Base-by-base conservation (phyloP, 2,797 vertebrate genomes). In the Neoniphon sammara region DNA sequence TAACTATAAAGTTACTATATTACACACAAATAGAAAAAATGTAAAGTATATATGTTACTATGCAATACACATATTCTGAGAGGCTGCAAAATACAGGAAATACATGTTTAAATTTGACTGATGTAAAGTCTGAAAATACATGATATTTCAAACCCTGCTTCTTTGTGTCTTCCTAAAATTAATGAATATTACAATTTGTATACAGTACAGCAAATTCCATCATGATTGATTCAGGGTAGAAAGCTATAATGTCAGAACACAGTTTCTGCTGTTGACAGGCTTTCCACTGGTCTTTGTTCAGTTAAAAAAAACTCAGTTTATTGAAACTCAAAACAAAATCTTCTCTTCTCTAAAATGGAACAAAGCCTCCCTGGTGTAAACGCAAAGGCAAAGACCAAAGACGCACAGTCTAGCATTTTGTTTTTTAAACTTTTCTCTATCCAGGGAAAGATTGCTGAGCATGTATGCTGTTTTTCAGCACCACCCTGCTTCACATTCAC, bases 291-390 rank as follows among this genome's bases (percentile, higher is more conserved):
- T 66, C 59, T 72, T 78, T 70, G 73, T 79, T 85, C 61, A 10
- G 61, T 54, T 55, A 2, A 57, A 68, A 44, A 47, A 10, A 47
- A 27, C 2, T 27, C 31, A 52, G 18, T 71, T 71, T 17, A 44
- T 9, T 46, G 69, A 72, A 69, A 73, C 23, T 47, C 27, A 30
- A 62, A 58, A 30, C 59, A 58, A 55, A 57, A 1, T 66, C 1
- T 21, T 56, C 34, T 62, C 34, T 3, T 61, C 20, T 81, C 56
- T 64, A 20, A 65, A 52, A 63, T 0, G 25, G 68, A 77, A 81
- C 77, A 78, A 70, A 74, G 66, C 4, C 21, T 85, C 73, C 54
- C 68, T 8, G 61, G 36, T 54, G 81, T 57, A 25, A 78, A 66
- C 59, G 59, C 34, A 47, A 52, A 68, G 25, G 17, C 50, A 59